phyloP scores from a whole-genome alignment of 2,113 vertebrate genomes.

The Seriola quinqueradiata region DNA sequence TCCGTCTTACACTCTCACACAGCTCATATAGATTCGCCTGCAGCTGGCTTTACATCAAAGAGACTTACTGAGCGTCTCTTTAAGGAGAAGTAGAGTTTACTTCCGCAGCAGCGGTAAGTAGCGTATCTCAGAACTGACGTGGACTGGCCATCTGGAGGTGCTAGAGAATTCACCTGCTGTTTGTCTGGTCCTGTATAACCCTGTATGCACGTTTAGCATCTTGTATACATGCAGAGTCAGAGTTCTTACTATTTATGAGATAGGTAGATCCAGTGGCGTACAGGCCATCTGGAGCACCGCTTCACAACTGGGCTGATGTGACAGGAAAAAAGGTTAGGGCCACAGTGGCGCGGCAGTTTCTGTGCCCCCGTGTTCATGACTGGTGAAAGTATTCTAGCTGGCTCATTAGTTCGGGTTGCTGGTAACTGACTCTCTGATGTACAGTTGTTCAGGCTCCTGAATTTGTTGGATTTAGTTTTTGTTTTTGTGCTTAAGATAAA shows the following conservation, averaged over 20 bases:
- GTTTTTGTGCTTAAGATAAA: too few relatives aligned
- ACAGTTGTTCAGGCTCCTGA: too few relatives aligned
- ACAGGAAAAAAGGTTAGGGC: neutral
- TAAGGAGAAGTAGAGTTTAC: neutral
- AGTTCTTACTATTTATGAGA: neutral
- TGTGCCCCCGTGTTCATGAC: neutral
- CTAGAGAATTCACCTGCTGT: neutral
- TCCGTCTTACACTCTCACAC: neutral
- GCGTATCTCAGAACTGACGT: too few relatives aligned
- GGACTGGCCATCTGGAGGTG: neutral
- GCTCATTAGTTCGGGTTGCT: neutral
- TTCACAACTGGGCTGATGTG: neutral
- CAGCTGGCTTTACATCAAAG: slow-evolving; percentile 1
- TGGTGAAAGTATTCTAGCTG: neutral
- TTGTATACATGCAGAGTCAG: neutral
- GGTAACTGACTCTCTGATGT: too few relatives aligned
- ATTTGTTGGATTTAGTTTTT: neutral
- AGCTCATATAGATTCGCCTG: slow-evolving; percentile 3
- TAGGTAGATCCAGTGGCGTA: neutral
- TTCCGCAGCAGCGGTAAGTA: neutral
- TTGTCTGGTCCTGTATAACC: too few relatives aligned
- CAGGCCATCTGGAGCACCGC: neutral
- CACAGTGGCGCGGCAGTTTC: too few relatives aligned
- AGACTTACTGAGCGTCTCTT: neutral
- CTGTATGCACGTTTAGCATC: neutral